Evolutionary conservation across 1,140 invertebrate species (phyloP).

Genomic region (Marisa cornuarietis): DNA sequence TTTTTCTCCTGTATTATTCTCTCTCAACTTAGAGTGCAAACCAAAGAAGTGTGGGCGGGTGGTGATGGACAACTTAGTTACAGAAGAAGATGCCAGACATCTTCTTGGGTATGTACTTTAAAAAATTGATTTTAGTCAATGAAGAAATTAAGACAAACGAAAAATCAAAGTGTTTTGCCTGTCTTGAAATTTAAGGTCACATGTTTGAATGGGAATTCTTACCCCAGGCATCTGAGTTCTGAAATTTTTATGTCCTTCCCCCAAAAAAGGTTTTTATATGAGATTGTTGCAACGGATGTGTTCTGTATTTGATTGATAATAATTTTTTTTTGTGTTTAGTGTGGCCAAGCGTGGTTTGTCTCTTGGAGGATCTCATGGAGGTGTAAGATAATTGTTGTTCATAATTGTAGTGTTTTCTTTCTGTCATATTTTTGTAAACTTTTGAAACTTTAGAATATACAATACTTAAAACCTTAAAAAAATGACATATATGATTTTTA

Average conservation of each 20-base stretch:
- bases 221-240: not conserved
- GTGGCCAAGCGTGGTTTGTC: conserved; percentile 48
- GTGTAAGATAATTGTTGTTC: conserved; percentile 40
- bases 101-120: conserved; percentile 62
- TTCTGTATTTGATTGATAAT: not conserved
- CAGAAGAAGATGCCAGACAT: conserved; percentile 73
- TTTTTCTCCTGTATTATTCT: conserved; percentile 2
- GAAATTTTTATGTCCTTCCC: not conserved
- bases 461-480: not conserved
- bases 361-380: conserved; percentile 50
- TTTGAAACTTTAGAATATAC: not conserved
- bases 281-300: not conserved
- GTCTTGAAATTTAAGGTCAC: not conserved
- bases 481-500: not conserved
- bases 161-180: not conserved
- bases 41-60: conserved; percentile 81
- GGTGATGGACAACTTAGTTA: conserved; percentile 79
- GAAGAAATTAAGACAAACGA: no score
- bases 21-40: conserved; percentile 71
- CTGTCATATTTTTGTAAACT: not conserved
- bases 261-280: not conserved
- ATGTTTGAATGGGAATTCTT: not conserved
- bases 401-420: not conserved
- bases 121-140: no score
- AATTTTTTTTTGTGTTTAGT: conserved; percentile 29